Evolutionary conservation across 1,140 invertebrate species (phyloP).

Genomic region (Caenorhabditis tropicalis): DNA sequence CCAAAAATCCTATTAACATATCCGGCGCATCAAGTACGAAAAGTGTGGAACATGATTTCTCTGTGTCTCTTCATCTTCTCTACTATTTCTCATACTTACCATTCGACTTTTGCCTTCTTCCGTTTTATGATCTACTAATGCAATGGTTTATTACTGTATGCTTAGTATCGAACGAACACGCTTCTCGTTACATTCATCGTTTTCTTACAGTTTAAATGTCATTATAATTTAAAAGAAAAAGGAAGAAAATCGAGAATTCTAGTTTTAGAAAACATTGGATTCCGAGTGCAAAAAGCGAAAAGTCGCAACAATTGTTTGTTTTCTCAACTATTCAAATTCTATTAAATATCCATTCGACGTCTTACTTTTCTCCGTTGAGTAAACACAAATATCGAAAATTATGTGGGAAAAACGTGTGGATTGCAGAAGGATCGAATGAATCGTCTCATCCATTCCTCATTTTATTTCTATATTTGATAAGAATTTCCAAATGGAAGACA

Average conservation of each 20-base stretch:
- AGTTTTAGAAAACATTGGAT: not conserved
- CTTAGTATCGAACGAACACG: constrained; percentile 1
- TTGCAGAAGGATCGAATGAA: not conserved
- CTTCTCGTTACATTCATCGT: too few relatives aligned
- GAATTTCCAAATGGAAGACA: not conserved
- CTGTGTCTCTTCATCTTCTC: not conserved
- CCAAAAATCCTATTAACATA: constrained; percentile 45
- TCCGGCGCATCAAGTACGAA: constrained; percentile 40
- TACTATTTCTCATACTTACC: not conserved
- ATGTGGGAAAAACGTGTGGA: not conserved
- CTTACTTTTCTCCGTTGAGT: constrained; percentile 28
- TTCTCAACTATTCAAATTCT: constrained; percentile 37
- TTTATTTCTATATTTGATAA: not conserved
- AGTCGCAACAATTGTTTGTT: constrained; percentile 41
- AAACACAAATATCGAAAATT: constrained; percentile 28
- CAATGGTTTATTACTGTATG: constrained; percentile 42
- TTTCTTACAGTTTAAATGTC: not conserved
- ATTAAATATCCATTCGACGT: constrained; percentile 27
- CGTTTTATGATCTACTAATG: constrained; percentile 43
- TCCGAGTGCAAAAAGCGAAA: not conserved
- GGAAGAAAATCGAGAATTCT: not conserved
- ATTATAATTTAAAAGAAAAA: not conserved
- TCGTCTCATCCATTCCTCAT: not conserved
- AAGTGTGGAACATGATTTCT: constrained; percentile 41
- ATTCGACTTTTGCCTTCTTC: constrained; percentile 33